Evolutionary conservation across 2,888 invertebrate species (phyloP).

Genomic region (Ophioninae sp.): DNA sequence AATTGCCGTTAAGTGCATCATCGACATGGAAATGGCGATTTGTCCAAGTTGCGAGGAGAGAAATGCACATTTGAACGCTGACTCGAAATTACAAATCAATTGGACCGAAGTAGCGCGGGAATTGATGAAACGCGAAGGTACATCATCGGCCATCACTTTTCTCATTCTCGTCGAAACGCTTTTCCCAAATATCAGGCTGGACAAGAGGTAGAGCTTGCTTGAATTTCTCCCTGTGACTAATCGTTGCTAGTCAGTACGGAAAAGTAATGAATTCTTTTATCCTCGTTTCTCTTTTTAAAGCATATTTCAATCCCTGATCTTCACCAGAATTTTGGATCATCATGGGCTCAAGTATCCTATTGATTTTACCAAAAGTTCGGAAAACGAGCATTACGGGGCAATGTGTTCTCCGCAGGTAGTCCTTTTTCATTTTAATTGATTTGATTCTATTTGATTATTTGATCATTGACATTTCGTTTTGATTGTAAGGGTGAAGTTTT

Average conservation of each 20-base stretch:
- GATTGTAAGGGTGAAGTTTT: no score
- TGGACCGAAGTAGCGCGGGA: constrained; percentile 85
- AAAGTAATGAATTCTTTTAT: constrained; percentile 14
- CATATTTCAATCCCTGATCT: constrained; percentile 76
- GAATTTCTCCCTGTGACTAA: neutral
- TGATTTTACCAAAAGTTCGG: constrained; percentile 69
- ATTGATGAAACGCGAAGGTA: constrained; percentile 85
- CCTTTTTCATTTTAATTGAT: neutral
- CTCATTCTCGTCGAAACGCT: constrained; percentile 83
- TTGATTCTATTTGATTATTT: neutral
- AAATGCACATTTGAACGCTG: constrained; percentile 65
- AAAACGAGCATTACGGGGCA: constrained; percentile 70
- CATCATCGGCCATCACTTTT: constrained; percentile 83
- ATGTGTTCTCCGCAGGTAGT: constrained; percentile 77
- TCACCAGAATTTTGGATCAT: constrained; percentile 75
- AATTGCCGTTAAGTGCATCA: constrained; percentile 82
- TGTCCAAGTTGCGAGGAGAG: constrained; percentile 85
- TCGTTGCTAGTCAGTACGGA: neutral
- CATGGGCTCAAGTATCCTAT: constrained; percentile 73
- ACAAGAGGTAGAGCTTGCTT: constrained; percentile 82
- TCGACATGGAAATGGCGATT: constrained; percentile 83
- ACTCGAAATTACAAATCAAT: constrained; percentile 77
- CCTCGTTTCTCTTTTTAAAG: constrained; percentile 68
- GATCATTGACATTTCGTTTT: neutral
- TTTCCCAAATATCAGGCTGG: constrained; percentile 84